Evolutionary conservation across 2,113 vertebrate genomes (phyloP).

Genomic region (Rostratula benghalensis): DNA sequence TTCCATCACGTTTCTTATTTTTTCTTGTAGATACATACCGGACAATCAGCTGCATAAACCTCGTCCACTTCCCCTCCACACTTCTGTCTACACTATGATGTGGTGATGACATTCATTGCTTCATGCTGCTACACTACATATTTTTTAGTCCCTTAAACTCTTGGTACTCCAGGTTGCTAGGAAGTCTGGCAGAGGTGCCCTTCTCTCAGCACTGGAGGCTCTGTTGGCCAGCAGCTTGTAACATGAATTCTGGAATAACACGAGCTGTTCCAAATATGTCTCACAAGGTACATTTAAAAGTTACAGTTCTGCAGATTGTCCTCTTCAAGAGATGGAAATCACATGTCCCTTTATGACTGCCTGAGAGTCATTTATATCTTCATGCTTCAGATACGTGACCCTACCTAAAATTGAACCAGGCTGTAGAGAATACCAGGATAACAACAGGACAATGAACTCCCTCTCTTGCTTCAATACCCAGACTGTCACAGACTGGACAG

Average conservation of each 20-base stretch:
- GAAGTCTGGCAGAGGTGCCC: neutral
- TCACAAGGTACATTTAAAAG: neutral
- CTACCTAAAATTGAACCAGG: neutral
- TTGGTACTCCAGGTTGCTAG: neutral
- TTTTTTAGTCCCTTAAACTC: neutral
- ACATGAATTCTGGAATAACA: accelerated
- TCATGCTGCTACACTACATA: neutral
- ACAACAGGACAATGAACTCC: neutral
- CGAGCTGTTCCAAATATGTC: neutral
- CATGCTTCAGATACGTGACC: neutral
- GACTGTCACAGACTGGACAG: neutral
- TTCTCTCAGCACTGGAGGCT: neutral
- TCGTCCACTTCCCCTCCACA: neutral
- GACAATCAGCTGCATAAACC: neutral
- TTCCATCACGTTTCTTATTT: neutral
- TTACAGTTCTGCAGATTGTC: neutral
- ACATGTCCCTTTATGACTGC: neutral
- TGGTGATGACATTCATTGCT: neutral
- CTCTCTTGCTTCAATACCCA: neutral
- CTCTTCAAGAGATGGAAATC: neutral
- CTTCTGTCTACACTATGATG: neutral
- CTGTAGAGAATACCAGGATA: neutral
- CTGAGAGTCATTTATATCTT: neutral
- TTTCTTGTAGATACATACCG: neutral
- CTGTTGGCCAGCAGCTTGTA: accelerated